Percentiles rank a stretch among this genome's conserved stretches.
phyloP scores from a whole-genome alignment of 2,888 invertebrate species.

The Agonum fuliginosum region DNA sequence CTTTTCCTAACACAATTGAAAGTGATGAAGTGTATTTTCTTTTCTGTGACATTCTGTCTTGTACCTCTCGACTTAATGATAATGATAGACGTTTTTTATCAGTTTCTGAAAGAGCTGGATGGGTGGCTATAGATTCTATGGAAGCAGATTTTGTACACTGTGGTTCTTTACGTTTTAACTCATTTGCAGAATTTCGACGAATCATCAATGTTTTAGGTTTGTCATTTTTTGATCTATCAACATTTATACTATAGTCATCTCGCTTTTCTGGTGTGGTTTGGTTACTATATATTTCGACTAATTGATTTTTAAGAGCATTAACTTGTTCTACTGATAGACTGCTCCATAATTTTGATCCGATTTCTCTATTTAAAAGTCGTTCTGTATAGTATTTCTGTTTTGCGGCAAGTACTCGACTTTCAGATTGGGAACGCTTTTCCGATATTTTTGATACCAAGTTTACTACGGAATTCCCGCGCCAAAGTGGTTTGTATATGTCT shows the following conservation, averaged over 20 bases:
- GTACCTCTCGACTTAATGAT: conserved; percentile 83
- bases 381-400: conserved; percentile 68
- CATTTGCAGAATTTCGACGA: conserved; percentile 72
- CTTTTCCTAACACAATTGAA: conserved; percentile 73
- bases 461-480: conserved; percentile 89
- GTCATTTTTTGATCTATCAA: conserved; percentile 49
- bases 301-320: conserved; percentile 84
- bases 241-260: conserved; percentile 39
- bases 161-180: conserved; percentile 54
- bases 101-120: conserved; percentile 75
- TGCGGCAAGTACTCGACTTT: conserved; percentile 69
- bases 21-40: conserved; percentile 68
- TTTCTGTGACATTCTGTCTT: conserved; percentile 78
- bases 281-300: conserved; percentile 86
- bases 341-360: conserved; percentile 87
- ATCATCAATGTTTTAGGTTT: conserved; percentile 68
- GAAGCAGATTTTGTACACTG: conserved; percentile 75
- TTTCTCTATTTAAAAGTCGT: conserved; percentile 74
- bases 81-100: conserved; percentile 85
- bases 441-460: conserved; percentile 85
- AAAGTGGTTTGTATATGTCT: conserved; percentile 86
- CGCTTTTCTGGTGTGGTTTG: conserved; percentile 66
- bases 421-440: conserved; percentile 75
- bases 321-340: conserved; percentile 90
- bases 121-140: conserved; percentile 75